These are phyloP conservation scores for Leptinotarsa undecemlineata DNA, from an alignment of 1,140 invertebrate genomes.

Conservation along the genomic window DNA sequence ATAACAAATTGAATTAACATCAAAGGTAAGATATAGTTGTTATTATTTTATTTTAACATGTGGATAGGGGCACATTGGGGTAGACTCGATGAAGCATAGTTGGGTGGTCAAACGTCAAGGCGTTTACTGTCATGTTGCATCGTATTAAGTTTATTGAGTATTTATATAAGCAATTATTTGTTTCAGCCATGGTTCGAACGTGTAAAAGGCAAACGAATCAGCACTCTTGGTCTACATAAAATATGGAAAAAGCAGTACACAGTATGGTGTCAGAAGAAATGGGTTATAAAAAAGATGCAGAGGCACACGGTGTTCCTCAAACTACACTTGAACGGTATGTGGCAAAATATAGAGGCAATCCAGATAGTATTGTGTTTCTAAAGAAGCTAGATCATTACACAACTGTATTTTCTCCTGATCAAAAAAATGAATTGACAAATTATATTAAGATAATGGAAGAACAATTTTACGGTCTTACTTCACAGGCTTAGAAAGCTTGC, in stretches of 20 bases:
- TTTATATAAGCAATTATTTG: too few relatives aligned
- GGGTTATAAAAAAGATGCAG: slow-evolving; percentile 38
- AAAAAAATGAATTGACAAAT: slow-evolving; percentile 41
- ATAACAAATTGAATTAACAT: too few relatives aligned
- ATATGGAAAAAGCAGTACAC: neutral
- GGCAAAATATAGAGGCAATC: slow-evolving; percentile 25
- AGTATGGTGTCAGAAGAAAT: slow-evolving; percentile 5
- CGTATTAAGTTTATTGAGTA: too few relatives aligned
- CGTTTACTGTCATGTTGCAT: too few relatives aligned
- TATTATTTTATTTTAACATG: too few relatives aligned
- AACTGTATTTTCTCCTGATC: slow-evolving; percentile 25
- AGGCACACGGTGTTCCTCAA: slow-evolving; percentile 40
- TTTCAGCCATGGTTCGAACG: too few relatives aligned
- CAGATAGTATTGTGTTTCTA: neutral
- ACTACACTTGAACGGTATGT: slow-evolving; percentile 46
- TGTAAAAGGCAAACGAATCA: neutral
- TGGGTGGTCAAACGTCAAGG: too few relatives aligned
- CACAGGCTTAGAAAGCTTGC: slow-evolving; percentile 33
- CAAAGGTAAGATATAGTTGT: too few relatives aligned
- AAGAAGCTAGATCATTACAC: neutral
- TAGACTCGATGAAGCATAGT: too few relatives aligned
- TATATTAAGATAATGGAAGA: slow-evolving; percentile 46
- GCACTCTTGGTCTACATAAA: neutral
- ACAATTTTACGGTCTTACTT: slow-evolving; percentile 42
- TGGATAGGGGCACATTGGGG: too few relatives aligned